These are phyloP conservation scores for Sepiola atlantica DNA, from an alignment of 2,888 invertebrate genomes.

Conservation along the genomic window DNA sequence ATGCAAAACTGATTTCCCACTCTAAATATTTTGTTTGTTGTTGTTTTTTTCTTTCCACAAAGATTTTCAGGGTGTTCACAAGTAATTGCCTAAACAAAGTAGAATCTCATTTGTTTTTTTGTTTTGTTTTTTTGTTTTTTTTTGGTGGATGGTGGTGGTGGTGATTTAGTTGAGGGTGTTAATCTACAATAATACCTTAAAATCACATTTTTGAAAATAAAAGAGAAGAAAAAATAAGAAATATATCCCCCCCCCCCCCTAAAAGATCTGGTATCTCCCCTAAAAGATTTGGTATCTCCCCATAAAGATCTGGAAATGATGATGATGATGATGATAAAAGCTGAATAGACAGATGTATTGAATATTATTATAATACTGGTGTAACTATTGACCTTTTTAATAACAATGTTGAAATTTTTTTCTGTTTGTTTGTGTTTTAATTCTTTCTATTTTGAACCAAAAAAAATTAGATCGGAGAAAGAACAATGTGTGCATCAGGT, in stretches of 20 bases:
- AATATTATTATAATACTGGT: conserved; percentile 24
- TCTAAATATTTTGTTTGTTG: no score
- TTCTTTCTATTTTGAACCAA: background rate
- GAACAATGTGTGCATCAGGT: background rate
- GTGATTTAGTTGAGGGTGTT: no score
- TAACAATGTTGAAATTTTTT: conserved; percentile 32
- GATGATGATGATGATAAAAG: background rate
- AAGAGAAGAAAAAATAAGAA: background rate
- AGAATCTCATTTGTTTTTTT: no score
- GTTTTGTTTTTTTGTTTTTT: no score
- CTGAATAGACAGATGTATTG: background rate
- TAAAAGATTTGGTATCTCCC: no score
- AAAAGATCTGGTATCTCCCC: no score
- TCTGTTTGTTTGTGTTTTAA: conserved; percentile 6
- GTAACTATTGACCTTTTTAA: conserved; percentile 21
- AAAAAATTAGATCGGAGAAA: background rate
- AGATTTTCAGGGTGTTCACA: no score
- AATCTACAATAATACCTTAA: background rate
- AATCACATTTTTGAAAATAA: background rate
- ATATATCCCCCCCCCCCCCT: background rate
- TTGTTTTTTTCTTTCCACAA: no score
- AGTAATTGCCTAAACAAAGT: no score
- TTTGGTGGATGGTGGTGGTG: no score
- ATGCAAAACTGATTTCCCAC: no score
- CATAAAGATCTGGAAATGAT: background rate